phyloP scores from a whole-genome alignment of 2,113 vertebrate species.

The Glareola pratincola region DNA sequence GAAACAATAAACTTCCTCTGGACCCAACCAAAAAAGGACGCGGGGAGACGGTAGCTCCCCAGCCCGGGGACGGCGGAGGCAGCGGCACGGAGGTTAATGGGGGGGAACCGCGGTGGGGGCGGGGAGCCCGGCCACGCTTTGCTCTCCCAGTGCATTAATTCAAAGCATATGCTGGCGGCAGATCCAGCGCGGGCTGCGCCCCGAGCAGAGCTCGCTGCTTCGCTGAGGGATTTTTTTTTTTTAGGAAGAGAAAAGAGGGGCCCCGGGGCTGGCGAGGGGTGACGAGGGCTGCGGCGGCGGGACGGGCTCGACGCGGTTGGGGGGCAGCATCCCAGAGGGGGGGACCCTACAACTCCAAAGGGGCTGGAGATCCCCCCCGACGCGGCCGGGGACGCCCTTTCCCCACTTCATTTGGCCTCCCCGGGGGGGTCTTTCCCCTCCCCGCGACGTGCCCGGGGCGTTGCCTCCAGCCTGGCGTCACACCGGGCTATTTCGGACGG shows the following conservation, averaged over 20 bases:
- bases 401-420: neutral
- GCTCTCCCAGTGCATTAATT: conserved; percentile 44
- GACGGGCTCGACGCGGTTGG: rapidly evolving
- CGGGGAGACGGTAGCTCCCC: conserved; percentile 20
- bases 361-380: neutral
- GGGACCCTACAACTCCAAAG: rapidly evolving
- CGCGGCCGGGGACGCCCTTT: rapidly evolving
- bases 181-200: neutral
- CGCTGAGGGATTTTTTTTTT: neutral
- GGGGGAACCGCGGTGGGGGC: neutral
- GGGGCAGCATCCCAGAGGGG: rapidly evolving
- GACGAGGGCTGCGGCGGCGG: rapidly evolving
- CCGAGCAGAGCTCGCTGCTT: neutral
- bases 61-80: neutral
- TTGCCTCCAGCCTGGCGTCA: neutral
- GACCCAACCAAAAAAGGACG: conserved; percentile 60
- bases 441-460: neutral
- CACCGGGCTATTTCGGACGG: neutral
- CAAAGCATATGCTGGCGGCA: conserved; percentile 56
- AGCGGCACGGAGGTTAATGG: neutral
- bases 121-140: neutral
- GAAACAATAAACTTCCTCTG: conserved; percentile 72
- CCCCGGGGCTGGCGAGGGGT: neutral
- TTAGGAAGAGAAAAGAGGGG: neutral
- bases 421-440: neutral